These are phyloP conservation scores for Chondrilla cf. caribensis DNA, from an alignment of 37 sponge, comb jelly and placozoan genomes.

Conservation along the genomic window DNA sequence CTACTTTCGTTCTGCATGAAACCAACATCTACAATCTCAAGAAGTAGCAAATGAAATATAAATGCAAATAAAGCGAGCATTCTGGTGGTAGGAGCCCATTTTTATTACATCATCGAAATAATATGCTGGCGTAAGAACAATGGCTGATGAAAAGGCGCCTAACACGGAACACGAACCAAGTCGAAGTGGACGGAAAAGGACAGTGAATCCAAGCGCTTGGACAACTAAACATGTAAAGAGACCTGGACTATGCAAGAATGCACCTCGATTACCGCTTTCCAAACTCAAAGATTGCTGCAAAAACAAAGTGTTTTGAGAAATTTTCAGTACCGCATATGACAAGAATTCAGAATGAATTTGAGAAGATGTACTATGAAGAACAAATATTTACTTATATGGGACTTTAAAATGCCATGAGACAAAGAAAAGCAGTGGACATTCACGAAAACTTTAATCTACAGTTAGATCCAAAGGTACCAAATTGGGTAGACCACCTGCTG, in stretches of 20 bases:
- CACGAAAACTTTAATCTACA: background rate
- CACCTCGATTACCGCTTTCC: conserved; percentile 1
- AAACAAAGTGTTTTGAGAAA: background rate
- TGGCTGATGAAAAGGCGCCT: background rate
- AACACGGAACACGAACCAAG: background rate
- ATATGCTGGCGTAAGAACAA: background rate
- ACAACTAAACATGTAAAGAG: conserved; percentile 33
- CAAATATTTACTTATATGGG: background rate
- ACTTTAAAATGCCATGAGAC: background rate
- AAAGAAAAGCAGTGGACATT: background rate
- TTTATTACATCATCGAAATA: background rate
- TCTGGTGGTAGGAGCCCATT: too few species aligned
- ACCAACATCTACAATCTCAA: too few species aligned
- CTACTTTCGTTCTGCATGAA: too few species aligned
- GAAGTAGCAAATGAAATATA: too few species aligned
- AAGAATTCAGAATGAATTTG: background rate
- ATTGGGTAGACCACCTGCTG: conserved; percentile 10
- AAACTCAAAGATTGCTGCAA: background rate
- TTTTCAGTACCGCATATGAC: background rate
- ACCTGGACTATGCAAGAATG: conserved; percentile 27
- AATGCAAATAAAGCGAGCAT: too few species aligned
- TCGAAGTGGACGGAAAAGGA: background rate
- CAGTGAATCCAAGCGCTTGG: background rate
- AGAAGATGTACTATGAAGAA: background rate
- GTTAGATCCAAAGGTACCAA: background rate